phyloP scores from a whole-genome alignment of 2,113 vertebrate species.

The Alethe castanea region DNA sequence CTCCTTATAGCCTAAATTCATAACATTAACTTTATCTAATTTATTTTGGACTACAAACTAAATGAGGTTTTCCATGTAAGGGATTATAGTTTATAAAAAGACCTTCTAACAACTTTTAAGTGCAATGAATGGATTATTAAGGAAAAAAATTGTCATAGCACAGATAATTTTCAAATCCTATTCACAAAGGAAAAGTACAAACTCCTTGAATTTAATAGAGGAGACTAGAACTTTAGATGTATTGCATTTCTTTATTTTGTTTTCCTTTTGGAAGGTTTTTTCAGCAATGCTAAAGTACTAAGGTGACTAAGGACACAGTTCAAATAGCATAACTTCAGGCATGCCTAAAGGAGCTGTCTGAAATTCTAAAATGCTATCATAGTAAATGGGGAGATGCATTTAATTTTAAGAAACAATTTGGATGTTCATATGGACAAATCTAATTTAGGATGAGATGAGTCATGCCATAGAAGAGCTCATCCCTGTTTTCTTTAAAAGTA shows the following conservation, averaged over 20 bases:
- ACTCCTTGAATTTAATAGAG: neutral
- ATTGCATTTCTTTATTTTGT: neutral
- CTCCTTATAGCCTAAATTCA: neutral
- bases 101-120: neutral
- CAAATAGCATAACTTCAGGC: neutral
- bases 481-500: neutral
- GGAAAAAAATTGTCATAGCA: neutral
- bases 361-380: neutral
- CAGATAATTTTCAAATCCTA: neutral
- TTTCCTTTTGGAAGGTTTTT: neutral
- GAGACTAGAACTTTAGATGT: neutral
- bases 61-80: neutral
- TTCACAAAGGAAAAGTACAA: neutral
- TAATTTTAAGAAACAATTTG: neutral
- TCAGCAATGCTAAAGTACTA: neutral
- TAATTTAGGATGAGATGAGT: neutral
- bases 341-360: neutral
- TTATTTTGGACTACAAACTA: neutral
- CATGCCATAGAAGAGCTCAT: neutral
- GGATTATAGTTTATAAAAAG: neutral
- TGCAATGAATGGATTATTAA: neutral
- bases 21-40: neutral
- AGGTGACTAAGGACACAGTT: neutral
- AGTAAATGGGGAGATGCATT: neutral
- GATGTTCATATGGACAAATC: neutral